Conservation (phyloP, 2,113 vertebrate species). For the Pachycephala philippinensis region DNA sequence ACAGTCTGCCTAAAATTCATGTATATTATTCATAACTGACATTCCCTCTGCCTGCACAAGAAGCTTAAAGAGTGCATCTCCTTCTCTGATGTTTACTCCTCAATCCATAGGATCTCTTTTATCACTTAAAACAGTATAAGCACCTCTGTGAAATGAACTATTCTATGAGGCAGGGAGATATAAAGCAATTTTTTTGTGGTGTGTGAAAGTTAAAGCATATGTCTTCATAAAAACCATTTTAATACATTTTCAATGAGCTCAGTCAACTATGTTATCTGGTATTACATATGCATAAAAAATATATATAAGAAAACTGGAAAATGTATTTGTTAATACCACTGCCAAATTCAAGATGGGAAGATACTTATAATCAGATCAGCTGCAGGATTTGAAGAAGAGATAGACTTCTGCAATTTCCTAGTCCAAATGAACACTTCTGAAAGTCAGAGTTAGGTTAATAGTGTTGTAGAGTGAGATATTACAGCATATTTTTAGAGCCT, state of each 20-base stretch:
- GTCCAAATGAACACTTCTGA: not conserved
- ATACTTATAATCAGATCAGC: not conserved
- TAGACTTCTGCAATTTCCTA: not conserved
- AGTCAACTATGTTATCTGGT: not conserved
- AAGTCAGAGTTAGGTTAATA: conserved; percentile 17
- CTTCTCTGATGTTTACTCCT: not conserved
- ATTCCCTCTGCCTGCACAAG: not conserved
- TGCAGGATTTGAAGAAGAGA: not conserved
- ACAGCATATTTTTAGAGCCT: not conserved
- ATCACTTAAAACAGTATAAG: not conserved
- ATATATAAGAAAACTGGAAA: not conserved
- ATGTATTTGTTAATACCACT: not conserved
- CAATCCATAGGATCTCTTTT: not conserved
- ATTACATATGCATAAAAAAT: not conserved
- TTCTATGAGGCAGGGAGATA: not conserved
- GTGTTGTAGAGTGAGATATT: not conserved
- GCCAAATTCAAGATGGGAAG: not conserved
- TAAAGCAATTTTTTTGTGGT: not conserved
- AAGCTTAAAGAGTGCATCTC: not conserved
- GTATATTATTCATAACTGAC: not conserved
- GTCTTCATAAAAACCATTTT: not conserved
- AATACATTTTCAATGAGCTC: not conserved
- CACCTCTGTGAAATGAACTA: not conserved
- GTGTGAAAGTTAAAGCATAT: not conserved
- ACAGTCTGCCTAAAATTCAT: not conserved